Evolutionary conservation across 2,113 vertebrate species (phyloP), one percentile per base, ranked within the genome.

Genomic region (Agapornis roseicollis): DNA sequence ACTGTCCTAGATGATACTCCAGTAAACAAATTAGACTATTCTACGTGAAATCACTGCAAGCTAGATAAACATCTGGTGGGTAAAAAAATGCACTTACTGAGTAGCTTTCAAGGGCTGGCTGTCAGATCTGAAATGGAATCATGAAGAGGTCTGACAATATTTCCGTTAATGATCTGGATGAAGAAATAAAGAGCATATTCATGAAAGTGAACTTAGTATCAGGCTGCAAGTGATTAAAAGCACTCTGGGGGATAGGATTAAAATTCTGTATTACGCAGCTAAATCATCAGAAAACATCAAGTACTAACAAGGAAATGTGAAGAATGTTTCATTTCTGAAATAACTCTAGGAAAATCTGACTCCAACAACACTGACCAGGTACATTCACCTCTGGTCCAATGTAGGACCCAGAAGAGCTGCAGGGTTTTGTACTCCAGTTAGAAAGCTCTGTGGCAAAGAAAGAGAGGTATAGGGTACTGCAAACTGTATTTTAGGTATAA

Each of bases 121-220:
- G 44, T 90, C 90, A 96, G 88, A 94, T 93, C 58, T 96, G 78
- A 96, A 95, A 95, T 85, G 71, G 88, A 86, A 96, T 88, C 94
- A 91, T 90, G 94, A 90, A 83, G 94, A 93, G 37, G 82, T 85
- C 85, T 96, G 92, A 97, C 74, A 96, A 93, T 91, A 95, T 94
- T 94, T 72, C 90, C 71, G 2, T 90, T 96, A 93, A 91, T 88
- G 80, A 92, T 93, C 92, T 95, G 79, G 68, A 83, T 95, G 88
- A 96, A 91, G 95, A 96, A 94, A 96, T 60, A 94, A 41, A 95
- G 92, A 95, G 85, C 50, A 93, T 13, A 94, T 85, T 83, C 39
- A 96, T 76, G 37, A 93, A 88, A 90, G 46, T 66, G 85, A 93
- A 61, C 63, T 72, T 49, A 44, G 17, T 27, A 73, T 69, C 53